A percentile compares a stretch with the other conserved stretches of the same genome.
phyloP scores from a whole-genome alignment of 2,113 vertebrate species.

The Hylia prasina region DNA sequence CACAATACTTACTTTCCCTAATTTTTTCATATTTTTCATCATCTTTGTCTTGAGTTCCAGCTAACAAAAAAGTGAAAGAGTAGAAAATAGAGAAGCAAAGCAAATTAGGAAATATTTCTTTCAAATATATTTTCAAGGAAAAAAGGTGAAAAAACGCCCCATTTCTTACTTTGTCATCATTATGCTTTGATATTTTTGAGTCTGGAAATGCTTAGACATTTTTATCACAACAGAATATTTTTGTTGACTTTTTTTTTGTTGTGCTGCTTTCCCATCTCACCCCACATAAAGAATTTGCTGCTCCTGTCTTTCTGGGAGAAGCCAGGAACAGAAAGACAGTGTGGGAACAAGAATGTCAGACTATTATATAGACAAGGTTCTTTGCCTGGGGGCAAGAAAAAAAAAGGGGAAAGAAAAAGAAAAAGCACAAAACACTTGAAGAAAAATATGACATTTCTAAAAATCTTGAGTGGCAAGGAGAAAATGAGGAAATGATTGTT shows the following conservation, averaged over 20 bases:
- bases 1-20: neutral
- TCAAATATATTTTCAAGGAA: neutral
- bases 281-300: neutral
- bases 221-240: neutral
- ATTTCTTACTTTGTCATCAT: neutral
- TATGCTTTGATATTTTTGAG: neutral
- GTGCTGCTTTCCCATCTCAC: neutral
- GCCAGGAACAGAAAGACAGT: neutral
- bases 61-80: neutral
- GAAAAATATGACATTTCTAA: neutral
- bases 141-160: neutral
- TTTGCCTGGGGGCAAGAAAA: neutral
- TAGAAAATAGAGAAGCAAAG: neutral
- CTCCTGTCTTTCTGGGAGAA: neutral
- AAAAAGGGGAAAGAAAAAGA: neutral
- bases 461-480: constrained; percentile 17
- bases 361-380: neutral
- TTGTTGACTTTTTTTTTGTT: neutral
- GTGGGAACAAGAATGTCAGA: constrained; percentile 4
- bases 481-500: neutral
- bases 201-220: neutral
- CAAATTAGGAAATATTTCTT: neutral
- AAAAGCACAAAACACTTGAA: neutral
- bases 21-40: neutral
- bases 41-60: neutral